These are phyloP conservation scores for Ypsolopha sequella DNA, from an alignment of 2,888 invertebrate genomes.

Conservation along the genomic window DNA sequence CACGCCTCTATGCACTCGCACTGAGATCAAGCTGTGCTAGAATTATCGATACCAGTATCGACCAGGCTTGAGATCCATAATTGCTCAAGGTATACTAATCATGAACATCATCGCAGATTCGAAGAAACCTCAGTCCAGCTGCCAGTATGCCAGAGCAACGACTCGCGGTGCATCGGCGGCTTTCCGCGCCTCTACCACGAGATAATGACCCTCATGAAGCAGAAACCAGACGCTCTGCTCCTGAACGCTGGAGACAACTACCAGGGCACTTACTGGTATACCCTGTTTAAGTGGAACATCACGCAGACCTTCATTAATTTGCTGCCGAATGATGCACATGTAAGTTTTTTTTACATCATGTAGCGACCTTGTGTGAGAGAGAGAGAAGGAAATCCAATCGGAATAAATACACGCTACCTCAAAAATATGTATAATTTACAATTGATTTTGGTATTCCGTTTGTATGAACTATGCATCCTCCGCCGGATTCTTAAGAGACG, in stretches of 20 bases:
- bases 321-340: conserved; percentile 83
- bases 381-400: too few relatives aligned
- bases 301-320: conserved; percentile 83
- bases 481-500: too few relatives aligned
- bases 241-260: conserved; percentile 78
- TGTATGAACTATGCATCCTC: too few relatives aligned
- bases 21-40: too few relatives aligned
- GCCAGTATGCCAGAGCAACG: conserved; percentile 58
- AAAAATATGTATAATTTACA: too few relatives aligned
- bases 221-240: conserved; percentile 72
- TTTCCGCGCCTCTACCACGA: conserved; percentile 60
- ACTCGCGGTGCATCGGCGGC: conserved; percentile 75
- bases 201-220: conserved; percentile 67
- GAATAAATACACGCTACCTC: too few relatives aligned
- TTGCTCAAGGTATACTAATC: too few relatives aligned
- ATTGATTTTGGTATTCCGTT: too few relatives aligned
- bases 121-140: conserved; percentile 71
- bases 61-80: too few relatives aligned
- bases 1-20: too few relatives aligned
- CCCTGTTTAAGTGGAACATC: conserved; percentile 78
- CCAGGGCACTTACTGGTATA: conserved; percentile 84
- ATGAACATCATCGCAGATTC: conserved; percentile 48
- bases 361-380: too few relatives aligned
- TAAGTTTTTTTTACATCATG: conserved; percentile 57
- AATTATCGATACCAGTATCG: too few relatives aligned